Base-by-base conservation (phyloP, 2,888 invertebrate genomes). In the Lithophane socia region DNA sequence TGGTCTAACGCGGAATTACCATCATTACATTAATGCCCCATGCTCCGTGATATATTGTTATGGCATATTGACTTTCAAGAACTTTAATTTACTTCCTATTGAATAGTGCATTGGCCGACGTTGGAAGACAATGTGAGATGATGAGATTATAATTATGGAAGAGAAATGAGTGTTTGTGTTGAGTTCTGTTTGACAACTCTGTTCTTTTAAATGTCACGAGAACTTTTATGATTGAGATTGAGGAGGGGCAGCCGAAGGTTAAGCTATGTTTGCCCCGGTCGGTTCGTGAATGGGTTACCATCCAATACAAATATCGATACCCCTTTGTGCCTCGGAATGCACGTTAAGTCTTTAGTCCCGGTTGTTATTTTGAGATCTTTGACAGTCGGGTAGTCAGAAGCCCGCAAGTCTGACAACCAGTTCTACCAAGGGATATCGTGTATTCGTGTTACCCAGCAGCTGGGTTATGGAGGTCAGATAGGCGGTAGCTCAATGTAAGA, bases 41-140 rank as follows among this genome's bases (percentile, higher is more conserved):
- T 80, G 75, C 83, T 84, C 79, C 84, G 80, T 92, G 90, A 91
- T 90, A 87, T 90, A 91, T 91, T 89, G 89, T 90, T 90, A 92
- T 89, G 82, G 86, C 75, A 73, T 79, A 87, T 86, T 87, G 87
- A 79, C 85, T 87, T 86, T 79, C 74, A 85, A 80, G 73, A 79
- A 83, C 80, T 85, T 80, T 86, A 83, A 87, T 84, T 77, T 86
- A 82, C 82, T 79, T 84, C 79, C 71, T 84, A 71, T 66, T 61
- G 73, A 68, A 63, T n/a, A 61, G 79, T 69, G 42, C 60, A 42
- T 54, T 70, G 65, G 44, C 71, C 58, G 13, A 10, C 47, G 42
- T 42, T 56, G 54, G 47, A 66, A 69, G 37, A 69, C 29, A 65
- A 42, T 47, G 16, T 44, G 3, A 13, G 16, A 49, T 58, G 16